These are phyloP conservation scores for Drosophila carrolli DNA, from an alignment of 1,140 invertebrate species.

Conservation along the genomic window DNA sequence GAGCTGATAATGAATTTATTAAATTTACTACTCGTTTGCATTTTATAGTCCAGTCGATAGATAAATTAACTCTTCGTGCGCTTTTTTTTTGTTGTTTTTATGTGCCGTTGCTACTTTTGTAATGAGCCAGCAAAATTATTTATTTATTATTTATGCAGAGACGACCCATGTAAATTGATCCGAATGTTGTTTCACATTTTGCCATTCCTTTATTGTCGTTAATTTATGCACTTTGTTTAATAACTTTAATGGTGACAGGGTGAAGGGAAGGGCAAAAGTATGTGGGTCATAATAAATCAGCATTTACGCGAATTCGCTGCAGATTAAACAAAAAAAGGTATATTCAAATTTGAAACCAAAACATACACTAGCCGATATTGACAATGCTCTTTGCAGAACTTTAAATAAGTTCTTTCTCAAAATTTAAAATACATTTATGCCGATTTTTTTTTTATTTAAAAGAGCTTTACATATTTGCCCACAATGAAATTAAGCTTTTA, in stretches of 20 bases:
- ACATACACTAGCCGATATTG: background rate
- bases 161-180: conserved; percentile 62
- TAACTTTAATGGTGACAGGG: conserved; percentile 59
- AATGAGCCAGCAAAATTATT: conserved; percentile 64
- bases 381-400: background rate
- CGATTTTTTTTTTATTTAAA: no score
- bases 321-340: conserved; percentile 3
- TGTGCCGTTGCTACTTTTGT: conserved; percentile 33
- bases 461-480: no score
- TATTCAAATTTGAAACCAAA: background rate
- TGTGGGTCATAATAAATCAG: conserved; percentile 42
- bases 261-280: background rate
- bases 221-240: conserved; percentile 78
- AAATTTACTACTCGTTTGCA: conserved; percentile 74
- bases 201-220: conserved; percentile 35
- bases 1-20: conserved; percentile 83
- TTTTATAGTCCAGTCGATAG: conserved; percentile 45
- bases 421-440: no score
- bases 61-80: conserved; percentile 53
- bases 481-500: no score
- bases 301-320: conserved; percentile 25
- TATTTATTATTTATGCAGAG: conserved; percentile 74
- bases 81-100: conserved; percentile 5
- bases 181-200: conserved; percentile 34
- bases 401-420: no score